Conservation (phyloP, 2,797 vertebrate genomes). For the Trematomus bernacchii region DNA sequence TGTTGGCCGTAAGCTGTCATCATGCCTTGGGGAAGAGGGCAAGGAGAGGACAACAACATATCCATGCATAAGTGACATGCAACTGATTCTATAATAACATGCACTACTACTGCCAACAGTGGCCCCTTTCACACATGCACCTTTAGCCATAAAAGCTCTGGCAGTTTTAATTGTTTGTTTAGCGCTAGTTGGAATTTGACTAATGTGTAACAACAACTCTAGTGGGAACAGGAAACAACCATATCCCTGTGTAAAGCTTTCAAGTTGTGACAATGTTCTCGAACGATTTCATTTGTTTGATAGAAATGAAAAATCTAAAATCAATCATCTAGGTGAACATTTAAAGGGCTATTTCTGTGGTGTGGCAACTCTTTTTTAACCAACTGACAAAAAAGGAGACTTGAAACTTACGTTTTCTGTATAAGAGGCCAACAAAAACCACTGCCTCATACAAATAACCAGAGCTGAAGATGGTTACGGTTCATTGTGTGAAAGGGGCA, state of each 20-base stretch:
- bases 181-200: background rate
- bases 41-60: conserved; percentile 90
- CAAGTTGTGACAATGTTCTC: background rate
- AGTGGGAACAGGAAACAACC: background rate
- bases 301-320: background rate
- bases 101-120: conserved; percentile 77
- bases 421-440: background rate
- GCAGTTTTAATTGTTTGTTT: background rate
- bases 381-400: background rate
- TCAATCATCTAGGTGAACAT: background rate
- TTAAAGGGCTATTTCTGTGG: background rate
- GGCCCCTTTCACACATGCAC: conserved; percentile 69
- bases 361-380: background rate
- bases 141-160: background rate
- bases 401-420: background rate
- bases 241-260: background rate
- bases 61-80: conserved; percentile 99
- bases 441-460: background rate
- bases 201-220: conserved; percentile 4
- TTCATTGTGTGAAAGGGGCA: conserved; percentile 62
- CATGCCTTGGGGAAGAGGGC: conserved; percentile 94
- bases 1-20: conserved; percentile 98
- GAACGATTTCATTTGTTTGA: background rate
- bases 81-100: conserved; percentile 85
- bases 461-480: conserved; percentile 7